These are phyloP conservation scores for Nemurella pictetii DNA, from an alignment of 2,888 invertebrate genomes.

Conservation along the genomic window DNA sequence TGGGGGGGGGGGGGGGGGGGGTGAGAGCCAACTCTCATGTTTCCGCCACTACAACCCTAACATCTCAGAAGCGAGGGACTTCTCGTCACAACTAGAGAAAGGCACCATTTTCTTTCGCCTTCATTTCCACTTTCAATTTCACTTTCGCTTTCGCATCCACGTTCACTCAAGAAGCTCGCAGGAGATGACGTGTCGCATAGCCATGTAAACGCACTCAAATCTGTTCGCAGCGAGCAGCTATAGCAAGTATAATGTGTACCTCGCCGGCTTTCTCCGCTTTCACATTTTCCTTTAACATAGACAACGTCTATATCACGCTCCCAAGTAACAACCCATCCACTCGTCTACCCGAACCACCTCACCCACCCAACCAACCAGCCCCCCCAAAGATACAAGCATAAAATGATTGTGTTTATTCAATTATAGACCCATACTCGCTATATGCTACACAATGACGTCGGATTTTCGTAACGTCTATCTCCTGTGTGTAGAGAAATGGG, in stretches of 20 bases:
- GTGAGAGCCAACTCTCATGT: conserved; percentile 4
- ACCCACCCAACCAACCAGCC: too few relatives aligned
- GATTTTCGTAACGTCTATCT: too few relatives aligned
- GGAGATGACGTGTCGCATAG: background rate
- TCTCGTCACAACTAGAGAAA: conserved; percentile 3
- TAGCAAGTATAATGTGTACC: background rate
- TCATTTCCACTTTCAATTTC: background rate
- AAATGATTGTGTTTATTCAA: background rate
- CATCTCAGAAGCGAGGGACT: background rate
- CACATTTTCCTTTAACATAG: background rate
- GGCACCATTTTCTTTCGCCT: background rate
- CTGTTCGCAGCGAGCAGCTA: background rate
- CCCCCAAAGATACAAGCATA: background rate
- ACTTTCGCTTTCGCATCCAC: background rate
- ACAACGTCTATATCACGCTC: background rate
- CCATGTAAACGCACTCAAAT: background rate
- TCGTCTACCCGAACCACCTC: too few relatives aligned
- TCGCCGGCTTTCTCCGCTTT: background rate
- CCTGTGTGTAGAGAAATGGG: too few relatives aligned
- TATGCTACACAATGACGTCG: too few relatives aligned
- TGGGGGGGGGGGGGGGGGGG: background rate
- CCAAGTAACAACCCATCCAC: background rate
- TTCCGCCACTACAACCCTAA: conserved; percentile 14
- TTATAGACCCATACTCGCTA: background rate
- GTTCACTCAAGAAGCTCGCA: background rate